Evolutionary conservation across 2,113 vertebrate species (phyloP), one percentile per base, ranked within the genome.

Genomic region (Sinosuthora webbiana): DNA sequence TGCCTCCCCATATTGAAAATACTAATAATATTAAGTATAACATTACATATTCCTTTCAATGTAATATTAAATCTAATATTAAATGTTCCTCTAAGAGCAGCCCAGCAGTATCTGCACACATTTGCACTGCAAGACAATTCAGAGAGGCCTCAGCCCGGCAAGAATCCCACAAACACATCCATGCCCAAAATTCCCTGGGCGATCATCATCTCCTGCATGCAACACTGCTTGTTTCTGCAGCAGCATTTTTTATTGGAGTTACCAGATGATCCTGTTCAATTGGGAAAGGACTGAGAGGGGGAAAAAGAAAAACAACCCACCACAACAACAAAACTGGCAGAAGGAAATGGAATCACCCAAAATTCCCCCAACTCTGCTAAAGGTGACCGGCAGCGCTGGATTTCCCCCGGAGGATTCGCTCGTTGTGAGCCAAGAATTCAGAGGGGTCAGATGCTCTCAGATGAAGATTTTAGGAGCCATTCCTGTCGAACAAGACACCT

Each of bases 341-440:
- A 70, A 81, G 83, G 88, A 86, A 95, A 93, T 2, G 0, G 75
- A 90, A 87, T 63, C 69, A 63, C 28, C 79, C 74, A 1, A 82
- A 77, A 80, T 42, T 60, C 85, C 90, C 93, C 90, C 93, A 94
- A 60, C 75, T 74, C 90, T 88, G 96, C 41, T 45, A 90, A 95
- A 94, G 89, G 87, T 65, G 94, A 94, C 55, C 17, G 28, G 93
- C 65, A 67, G 87, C 8, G 79, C 89, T 64, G 65, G 8, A 28
- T 52, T 15, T 47, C 94, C 94, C 92, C 92, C 24, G 5, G 30
- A 80, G 87, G 76, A 41, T 53, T 80, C 50, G 22, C 64, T 94
- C 1, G 4, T 20, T 16, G 27, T 0, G n/a, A 89, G 89, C 81
- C 95, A 93, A 77, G 71, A 59, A 59, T 74, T 81, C 64, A n/a